Percentiles rank a stretch among this genome's conserved stretches.
Evolutionary conservation across 2,113 vertebrate species (phyloP).

Genomic region (Toxotes jaculatrix): DNA sequence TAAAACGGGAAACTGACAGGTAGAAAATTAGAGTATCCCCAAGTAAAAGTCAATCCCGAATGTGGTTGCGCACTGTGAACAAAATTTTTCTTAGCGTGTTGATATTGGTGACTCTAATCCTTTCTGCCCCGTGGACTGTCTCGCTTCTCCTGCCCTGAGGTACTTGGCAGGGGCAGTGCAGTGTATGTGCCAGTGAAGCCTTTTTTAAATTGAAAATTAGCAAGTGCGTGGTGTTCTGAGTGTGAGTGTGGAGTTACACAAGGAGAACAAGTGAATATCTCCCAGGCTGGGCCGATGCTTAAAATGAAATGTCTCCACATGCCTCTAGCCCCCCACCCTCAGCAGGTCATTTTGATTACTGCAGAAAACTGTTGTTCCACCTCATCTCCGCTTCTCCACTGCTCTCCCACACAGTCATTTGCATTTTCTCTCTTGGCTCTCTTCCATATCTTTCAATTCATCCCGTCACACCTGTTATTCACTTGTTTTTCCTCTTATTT

Average conservation of each 20-base stretch:
- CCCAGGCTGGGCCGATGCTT: constrained; percentile 30
- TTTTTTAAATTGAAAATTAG: constrained; percentile 55
- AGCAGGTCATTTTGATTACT: constrained; percentile 71
- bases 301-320: constrained; percentile 47
- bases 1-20: constrained; percentile 19
- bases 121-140: constrained; percentile 1
- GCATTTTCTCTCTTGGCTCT: constrained; percentile 70
- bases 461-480: constrained; percentile 79
- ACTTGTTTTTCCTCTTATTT: constrained; percentile 45
- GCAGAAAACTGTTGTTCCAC: constrained; percentile 55
- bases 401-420: constrained; percentile 76
- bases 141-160: constrained; percentile 21
- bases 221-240: constrained; percentile 1
- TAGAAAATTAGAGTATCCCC: constrained; percentile 14
- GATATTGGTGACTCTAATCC: constrained; percentile 5
- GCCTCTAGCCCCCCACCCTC: background rate
- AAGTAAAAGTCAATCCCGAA: constrained; percentile 15
- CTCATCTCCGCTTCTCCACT: constrained; percentile 25
- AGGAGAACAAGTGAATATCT: constrained; percentile 37
- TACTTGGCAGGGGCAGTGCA: constrained; percentile 49
- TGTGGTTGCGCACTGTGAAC: background rate
- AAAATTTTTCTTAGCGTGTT: background rate
- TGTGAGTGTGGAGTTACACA: constrained; percentile 20
- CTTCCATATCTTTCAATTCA: constrained; percentile 64
- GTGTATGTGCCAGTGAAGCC: constrained; percentile 38